Evolutionary conservation across 2,113 vertebrate species (phyloP), one percentile per base, ranked within the genome.

Genomic region (Solea senegalensis): DNA sequence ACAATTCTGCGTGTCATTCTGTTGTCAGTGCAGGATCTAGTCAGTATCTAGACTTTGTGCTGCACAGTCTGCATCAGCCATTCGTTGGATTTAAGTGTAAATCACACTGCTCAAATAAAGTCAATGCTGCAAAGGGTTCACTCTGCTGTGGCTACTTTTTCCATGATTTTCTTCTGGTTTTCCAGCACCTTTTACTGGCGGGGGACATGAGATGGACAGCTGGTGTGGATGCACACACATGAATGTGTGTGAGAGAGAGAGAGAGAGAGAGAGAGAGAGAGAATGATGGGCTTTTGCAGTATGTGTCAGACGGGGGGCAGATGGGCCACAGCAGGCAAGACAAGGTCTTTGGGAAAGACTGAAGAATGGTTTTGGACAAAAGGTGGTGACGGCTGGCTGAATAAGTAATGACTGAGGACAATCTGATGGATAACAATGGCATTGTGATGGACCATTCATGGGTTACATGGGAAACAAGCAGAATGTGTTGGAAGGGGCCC

Each of bases 351-450:
- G 62, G 75, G 72, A 86, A 81, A 78, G 71, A 74, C 74, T 82
- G 82, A 90, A 74, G 85, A 73, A 88, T 80, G 79, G 82, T 85
- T 89, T 82, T 67, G 85, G 90, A 94, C 91, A 94, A 94, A 93
- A 93, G 92, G 80, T 78, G 34, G 74, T 1, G 73, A 64, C 45
- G 82, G 80, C 80, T 77, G 76, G 68, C 76, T 91, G 91, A 93
- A 91, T 91, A 83, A 88, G 74, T 83, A 83, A 92, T 90, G 88
- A 83, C 65, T 53, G 80, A 65, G 80, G 76, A 89, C 87, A 92
- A 86, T 91, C 87, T 74, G 82, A 89, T 66, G 72, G 88, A 88
- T 86, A 90, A 93, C 90, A 93, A 93, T 91, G 82, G 86, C 86
- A 90, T 90, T 92, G 88, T 90, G 82, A 80, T 55, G 67, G 88